Conservation (phyloP, 2,113 vertebrate genomes). For the Desmodus rotundus region DNA sequence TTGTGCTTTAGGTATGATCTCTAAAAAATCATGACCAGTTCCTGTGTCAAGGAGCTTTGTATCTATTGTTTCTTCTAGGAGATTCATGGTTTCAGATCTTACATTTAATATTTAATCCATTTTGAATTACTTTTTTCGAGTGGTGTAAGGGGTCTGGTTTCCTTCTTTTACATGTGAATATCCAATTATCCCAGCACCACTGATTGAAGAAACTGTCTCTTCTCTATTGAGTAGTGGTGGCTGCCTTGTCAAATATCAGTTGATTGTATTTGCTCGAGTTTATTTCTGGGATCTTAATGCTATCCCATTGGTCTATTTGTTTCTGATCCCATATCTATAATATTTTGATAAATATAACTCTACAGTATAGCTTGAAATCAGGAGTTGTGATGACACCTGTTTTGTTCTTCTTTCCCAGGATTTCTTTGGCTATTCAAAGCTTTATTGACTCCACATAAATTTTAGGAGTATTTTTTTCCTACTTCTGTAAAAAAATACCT, state of each 20-base stretch:
- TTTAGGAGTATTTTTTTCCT: neutral
- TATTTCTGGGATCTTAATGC: neutral
- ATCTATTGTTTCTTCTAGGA: neutral
- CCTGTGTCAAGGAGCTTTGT: neutral
- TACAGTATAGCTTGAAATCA: neutral
- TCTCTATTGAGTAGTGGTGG: neutral
- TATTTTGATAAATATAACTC: neutral
- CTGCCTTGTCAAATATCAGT: neutral
- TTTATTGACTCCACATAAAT: neutral
- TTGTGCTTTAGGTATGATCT: neutral
- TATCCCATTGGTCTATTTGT: neutral
- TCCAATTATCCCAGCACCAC: neutral
- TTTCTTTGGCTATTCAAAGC: neutral
- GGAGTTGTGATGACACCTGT: neutral
- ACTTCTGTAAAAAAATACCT: neutral
- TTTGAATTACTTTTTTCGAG: neutral
- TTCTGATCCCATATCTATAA: neutral
- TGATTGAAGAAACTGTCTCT: neutral
- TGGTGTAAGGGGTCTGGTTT: neutral
- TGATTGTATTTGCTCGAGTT: neutral
- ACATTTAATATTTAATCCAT: neutral
- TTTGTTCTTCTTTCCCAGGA: neutral
- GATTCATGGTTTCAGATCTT: neutral
- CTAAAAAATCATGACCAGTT: neutral
- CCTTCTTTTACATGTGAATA: neutral